These are phyloP conservation scores for Syncerus caffer DNA, from an alignment of 2,797 vertebrate species.

Conservation along the genomic window DNA sequence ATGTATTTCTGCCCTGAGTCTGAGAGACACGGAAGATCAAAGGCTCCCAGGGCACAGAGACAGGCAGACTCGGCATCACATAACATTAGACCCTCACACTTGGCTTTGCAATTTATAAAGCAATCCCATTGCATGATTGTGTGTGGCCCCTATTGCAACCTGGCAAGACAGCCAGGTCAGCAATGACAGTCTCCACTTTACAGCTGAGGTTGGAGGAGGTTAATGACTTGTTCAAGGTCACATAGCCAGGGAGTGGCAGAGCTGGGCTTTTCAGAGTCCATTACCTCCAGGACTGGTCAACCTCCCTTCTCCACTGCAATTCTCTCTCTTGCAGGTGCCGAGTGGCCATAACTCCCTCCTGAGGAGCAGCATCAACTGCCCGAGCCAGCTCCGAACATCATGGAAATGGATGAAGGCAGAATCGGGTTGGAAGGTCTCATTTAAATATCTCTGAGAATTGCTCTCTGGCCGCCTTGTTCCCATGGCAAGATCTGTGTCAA, in stretches of 20 bases:
- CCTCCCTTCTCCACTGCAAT: neutral
- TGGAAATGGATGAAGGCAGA: neutral
- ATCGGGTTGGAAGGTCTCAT: neutral
- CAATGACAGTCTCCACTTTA: neutral
- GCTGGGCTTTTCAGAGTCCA: neutral
- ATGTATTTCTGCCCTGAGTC: neutral
- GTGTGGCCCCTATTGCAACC: neutral
- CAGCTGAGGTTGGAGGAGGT: neutral
- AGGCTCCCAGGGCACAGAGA: neutral
- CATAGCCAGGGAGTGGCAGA: neutral
- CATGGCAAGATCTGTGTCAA: neutral
- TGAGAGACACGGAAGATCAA: neutral
- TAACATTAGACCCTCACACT: neutral
- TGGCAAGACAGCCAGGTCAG: neutral
- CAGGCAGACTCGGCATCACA: accelerated
- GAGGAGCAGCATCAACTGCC: neutral
- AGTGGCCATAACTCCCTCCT: accelerated
- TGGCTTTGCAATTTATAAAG: neutral
- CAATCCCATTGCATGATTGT: neutral
- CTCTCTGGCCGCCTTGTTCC: neutral
- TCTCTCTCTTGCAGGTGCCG: neutral
- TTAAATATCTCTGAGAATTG: neutral
- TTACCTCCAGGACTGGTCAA: neutral
- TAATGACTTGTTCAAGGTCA: conserved; percentile 9
- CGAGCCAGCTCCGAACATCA: neutral